These are phyloP conservation scores for Panopea generosa DNA, from an alignment of 2,888 invertebrate genomes.

Conservation along the genomic window DNA sequence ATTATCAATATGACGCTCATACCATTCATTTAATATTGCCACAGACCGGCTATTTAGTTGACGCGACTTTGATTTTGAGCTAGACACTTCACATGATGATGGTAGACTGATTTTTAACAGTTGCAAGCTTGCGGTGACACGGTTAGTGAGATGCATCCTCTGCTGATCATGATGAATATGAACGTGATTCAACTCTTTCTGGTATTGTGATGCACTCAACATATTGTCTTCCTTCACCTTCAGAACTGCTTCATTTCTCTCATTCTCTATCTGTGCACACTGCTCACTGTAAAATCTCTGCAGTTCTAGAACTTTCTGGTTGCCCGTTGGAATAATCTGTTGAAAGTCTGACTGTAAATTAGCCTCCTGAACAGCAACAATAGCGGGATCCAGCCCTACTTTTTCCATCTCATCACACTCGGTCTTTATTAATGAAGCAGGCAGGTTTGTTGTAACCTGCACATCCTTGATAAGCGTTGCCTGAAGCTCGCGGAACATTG, in stretches of 20 bases:
- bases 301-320: conserved; percentile 73
- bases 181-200: conserved; percentile 60
- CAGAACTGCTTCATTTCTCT: conserved; percentile 71
- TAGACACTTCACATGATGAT: conserved; percentile 34
- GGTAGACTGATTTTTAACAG: conserved; percentile 75
- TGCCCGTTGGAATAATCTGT: conserved; percentile 66
- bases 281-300: conserved; percentile 77
- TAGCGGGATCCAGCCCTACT: conserved; percentile 57
- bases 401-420: conserved; percentile 18
- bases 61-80: conserved; percentile 67
- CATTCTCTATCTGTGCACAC: conserved; percentile 72
- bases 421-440: conserved; percentile 39
- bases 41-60: conserved; percentile 74
- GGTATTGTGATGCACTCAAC: conserved; percentile 58
- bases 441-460: conserved; percentile 52
- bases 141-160: conserved; percentile 73
- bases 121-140: conserved; percentile 76
- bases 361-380: conserved; percentile 78
- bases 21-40: conserved; percentile 78
- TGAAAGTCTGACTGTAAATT: conserved; percentile 79
- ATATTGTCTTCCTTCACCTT: conserved; percentile 63
- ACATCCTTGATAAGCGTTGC: conserved; percentile 71
- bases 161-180: conserved; percentile 73
- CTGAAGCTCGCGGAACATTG: conserved; percentile 78
- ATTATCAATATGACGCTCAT: conserved; percentile 73